Percentiles rank a stretch among this genome's conserved stretches.
Evolutionary conservation across 2,888 invertebrate species (phyloP).

Genomic region (Aspidapion aeneum): DNA sequence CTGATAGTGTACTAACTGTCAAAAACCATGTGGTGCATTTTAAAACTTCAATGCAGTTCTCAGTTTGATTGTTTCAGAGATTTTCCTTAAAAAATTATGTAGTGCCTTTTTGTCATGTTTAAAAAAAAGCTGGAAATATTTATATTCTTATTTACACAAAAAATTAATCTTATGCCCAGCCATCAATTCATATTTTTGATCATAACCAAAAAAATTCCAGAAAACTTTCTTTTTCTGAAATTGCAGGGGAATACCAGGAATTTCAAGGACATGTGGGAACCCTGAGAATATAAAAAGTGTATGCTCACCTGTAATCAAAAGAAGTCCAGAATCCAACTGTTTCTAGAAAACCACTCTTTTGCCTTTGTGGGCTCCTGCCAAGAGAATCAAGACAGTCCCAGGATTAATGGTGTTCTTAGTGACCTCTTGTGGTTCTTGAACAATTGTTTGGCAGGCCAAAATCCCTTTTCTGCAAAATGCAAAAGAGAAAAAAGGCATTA

Average conservation of each 20-base stretch:
- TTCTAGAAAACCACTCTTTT: constrained; percentile 95
- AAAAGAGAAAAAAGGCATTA: constrained; percentile 74
- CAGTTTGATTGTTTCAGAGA: too few relatives aligned
- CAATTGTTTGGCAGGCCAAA: constrained; percentile 66
- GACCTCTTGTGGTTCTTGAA: constrained; percentile 78
- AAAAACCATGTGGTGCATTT: too few relatives aligned
- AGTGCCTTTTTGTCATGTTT: too few relatives aligned
- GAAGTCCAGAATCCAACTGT: constrained; percentile 77
- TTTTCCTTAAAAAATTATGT: too few relatives aligned
- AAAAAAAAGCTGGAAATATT: too few relatives aligned
- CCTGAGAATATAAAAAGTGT: too few relatives aligned
- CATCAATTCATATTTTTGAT: constrained; percentile 63
- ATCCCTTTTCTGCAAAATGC: constrained; percentile 68
- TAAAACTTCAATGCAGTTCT: too few relatives aligned
- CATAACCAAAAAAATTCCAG: constrained; percentile 45
- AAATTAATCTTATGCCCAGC: too few relatives aligned
- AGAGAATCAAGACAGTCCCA: constrained; percentile 88
- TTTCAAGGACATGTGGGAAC: too few relatives aligned
- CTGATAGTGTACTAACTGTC: too few relatives aligned
- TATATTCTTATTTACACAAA: too few relatives aligned
- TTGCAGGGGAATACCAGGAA: neutral
- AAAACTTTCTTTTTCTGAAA: too few relatives aligned
- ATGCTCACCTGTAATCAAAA: constrained; percentile 80
- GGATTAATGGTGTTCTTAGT: constrained; percentile 74
- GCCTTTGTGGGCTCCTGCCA: constrained; percentile 95